These are phyloP conservation scores for Lithodes maja DNA, from an alignment of 2,888 invertebrate species.

Conservation along the genomic window DNA sequence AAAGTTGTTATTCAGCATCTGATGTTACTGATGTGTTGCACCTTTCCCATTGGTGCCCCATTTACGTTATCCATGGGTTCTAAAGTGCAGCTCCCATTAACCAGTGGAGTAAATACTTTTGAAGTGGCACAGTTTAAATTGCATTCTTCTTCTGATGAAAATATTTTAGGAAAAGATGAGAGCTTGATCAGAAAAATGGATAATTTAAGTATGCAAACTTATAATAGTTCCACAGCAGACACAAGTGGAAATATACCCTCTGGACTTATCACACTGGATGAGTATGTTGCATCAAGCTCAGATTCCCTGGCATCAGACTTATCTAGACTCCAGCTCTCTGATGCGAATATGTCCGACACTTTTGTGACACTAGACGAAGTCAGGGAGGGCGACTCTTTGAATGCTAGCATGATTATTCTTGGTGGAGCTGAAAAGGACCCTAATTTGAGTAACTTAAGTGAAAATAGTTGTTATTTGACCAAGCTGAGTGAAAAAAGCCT, in stretches of 20 bases:
- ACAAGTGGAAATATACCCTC: slow-evolving; percentile 6
- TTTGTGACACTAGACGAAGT: slow-evolving; percentile 19
- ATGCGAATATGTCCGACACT: not conserved
- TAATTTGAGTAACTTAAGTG: too few species aligned
- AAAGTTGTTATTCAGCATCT: slow-evolving; percentile 18
- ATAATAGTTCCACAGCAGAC: not conserved
- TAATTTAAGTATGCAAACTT: not conserved
- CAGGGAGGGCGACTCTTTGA: not conserved
- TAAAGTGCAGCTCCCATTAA: slow-evolving; percentile 28
- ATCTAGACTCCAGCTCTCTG: not conserved
- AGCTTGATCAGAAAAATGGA: not conserved
- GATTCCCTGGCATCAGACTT: not conserved
- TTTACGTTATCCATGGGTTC: slow-evolving; percentile 39
- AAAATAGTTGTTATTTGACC: not conserved
- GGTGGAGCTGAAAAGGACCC: not conserved
- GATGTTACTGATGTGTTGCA: slow-evolving; percentile 21
- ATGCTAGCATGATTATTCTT: not conserved
- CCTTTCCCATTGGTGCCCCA: slow-evolving; percentile 44
- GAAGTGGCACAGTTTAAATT: not conserved
- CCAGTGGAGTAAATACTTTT: not conserved
- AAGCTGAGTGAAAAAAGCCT: not conserved
- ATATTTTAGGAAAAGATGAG: not conserved
- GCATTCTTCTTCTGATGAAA: not conserved
- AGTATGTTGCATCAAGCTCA: not conserved
- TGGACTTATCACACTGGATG: slow-evolving; percentile 13